These are phyloP conservation scores for Coptodon bakossiorum DNA, from an alignment of 2,113 vertebrate genomes.

Conservation along the genomic window DNA sequence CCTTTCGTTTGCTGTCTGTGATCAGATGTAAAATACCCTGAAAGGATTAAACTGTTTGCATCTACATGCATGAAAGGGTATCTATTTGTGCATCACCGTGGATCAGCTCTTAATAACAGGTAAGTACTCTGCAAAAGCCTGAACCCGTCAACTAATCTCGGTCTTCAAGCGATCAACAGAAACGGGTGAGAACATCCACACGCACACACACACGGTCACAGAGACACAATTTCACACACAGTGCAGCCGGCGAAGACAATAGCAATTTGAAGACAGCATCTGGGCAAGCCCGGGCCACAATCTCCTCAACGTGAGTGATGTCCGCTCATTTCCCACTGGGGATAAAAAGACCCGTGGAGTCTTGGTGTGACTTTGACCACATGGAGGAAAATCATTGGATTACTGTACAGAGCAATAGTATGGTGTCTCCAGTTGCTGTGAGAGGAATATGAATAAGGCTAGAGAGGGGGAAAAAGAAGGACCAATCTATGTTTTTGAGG, in stretches of 20 bases:
- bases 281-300: not conserved
- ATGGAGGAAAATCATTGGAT: conserved; percentile 11
- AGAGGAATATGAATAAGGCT: not conserved
- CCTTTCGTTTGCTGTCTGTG: not conserved
- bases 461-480: not conserved
- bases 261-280: conserved; percentile 62
- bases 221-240: not conserved
- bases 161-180: not conserved
- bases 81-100: not conserved
- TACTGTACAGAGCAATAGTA: not conserved
- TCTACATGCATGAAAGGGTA: not conserved
- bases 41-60: conserved; percentile 14
- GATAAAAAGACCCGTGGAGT: not conserved
- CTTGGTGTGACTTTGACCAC: not conserved
- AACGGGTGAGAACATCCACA: not conserved
- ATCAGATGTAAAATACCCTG: conserved; percentile 8
- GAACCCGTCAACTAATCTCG: conserved; percentile 1
- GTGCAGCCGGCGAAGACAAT: conserved; percentile 14
- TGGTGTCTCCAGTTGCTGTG: not conserved
- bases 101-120: conserved; percentile 16
- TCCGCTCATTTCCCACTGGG: conserved; percentile 16
- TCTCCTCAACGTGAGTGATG: conserved; percentile 41
- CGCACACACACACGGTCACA: not conserved
- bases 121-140: conserved; percentile 1
- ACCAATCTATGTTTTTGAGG: not conserved